These are phyloP conservation scores for Dryobotodes eremita DNA, from an alignment of 2,888 invertebrate species.

Conservation along the genomic window DNA sequence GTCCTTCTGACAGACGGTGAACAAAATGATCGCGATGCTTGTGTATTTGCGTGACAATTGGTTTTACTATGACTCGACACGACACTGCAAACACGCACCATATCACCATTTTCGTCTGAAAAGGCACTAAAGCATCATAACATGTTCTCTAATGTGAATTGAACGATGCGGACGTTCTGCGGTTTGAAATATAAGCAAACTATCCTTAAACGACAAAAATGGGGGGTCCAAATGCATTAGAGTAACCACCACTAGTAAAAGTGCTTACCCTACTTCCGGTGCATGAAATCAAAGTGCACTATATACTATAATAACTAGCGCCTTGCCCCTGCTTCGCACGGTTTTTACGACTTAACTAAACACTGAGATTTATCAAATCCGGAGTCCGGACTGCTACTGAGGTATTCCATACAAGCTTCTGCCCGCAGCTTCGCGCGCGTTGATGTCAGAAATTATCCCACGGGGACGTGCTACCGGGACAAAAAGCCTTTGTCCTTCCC, in stretches of 20 bases:
- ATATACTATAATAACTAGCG: background rate
- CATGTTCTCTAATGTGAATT: constrained; percentile 18
- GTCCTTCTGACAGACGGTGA: too few relatives aligned
- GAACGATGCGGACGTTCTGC: constrained; percentile 16
- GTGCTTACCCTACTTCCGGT: background rate
- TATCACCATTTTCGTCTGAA: background rate
- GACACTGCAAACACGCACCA: background rate
- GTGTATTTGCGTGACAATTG: background rate
- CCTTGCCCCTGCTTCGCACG: background rate
- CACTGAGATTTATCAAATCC: too few relatives aligned
- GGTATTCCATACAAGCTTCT: too few relatives aligned
- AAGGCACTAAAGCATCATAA: background rate
- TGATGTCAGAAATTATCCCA: background rate
- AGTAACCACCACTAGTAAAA: background rate
- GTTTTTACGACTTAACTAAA: background rate
- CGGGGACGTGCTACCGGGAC: background rate
- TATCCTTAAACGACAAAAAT: background rate
- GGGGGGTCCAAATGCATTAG: background rate
- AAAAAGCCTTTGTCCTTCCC: background rate
- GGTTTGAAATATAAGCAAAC: background rate
- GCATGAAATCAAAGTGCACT: background rate
- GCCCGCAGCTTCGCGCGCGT: too few relatives aligned
- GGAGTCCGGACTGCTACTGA: too few relatives aligned
- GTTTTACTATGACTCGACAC: background rate
- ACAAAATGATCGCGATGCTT: background rate